phyloP scores from a whole-genome alignment of 2,113 vertebrate species.

The Tiliqua scincoides region DNA sequence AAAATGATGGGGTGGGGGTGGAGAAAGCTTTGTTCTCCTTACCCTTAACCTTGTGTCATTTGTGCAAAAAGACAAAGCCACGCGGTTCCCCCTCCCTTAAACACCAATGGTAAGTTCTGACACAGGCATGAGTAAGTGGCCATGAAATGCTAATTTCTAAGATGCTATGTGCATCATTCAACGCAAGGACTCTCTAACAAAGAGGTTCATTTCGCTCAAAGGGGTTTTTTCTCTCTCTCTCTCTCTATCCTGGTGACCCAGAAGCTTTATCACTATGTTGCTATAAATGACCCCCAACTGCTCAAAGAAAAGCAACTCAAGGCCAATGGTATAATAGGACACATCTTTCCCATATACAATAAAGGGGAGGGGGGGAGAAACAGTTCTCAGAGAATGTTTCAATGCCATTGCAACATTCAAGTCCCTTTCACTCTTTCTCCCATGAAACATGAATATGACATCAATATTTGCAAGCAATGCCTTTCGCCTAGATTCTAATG shows the following conservation, averaged over 20 bases:
- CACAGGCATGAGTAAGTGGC: slow-evolving; percentile 32
- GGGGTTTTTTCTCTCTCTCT: not conserved
- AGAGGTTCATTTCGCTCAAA: slow-evolving; percentile 22
- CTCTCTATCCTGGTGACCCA: slow-evolving; percentile 21
- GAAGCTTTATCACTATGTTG: slow-evolving; percentile 32
- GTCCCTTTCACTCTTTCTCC: not conserved
- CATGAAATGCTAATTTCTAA: slow-evolving; percentile 55
- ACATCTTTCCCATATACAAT: slow-evolving; percentile 43
- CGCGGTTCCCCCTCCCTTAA: not conserved
- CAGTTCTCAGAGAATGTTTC: not conserved
- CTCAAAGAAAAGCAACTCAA: slow-evolving; percentile 43
- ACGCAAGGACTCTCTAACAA: slow-evolving; percentile 47
- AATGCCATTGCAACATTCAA: slow-evolving; percentile 12
- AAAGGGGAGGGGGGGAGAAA: not conserved
- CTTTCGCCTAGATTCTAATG: not conserved
- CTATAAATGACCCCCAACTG: slow-evolving; percentile 33
- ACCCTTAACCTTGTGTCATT: slow-evolving; percentile 34
- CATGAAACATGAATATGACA: not conserved
- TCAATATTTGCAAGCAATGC: not conserved
- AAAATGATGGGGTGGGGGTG: not conserved
- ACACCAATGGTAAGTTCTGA: slow-evolving; percentile 17
- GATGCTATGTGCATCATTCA: not conserved
- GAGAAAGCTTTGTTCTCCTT: not conserved
- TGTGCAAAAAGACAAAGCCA: slow-evolving; percentile 35
- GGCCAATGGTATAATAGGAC: slow-evolving; percentile 36